Percentiles rank a stretch among this genome's conserved stretches.
Evolutionary conservation across 2,113 vertebrate species (phyloP).

Genomic region (Leptobrachium ailaonicum): DNA sequence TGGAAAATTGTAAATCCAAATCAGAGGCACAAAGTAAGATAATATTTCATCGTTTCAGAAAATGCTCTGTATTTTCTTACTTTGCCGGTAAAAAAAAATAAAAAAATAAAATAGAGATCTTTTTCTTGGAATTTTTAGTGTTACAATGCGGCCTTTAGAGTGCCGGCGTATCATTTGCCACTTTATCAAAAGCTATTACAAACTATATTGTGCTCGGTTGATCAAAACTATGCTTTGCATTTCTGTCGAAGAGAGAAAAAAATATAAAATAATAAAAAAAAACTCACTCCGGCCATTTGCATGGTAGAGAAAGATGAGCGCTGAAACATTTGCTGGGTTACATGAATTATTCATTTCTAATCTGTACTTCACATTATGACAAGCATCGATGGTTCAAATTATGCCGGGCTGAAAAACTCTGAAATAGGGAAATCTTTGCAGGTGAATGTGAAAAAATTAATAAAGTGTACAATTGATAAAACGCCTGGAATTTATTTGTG

Average conservation of each 20-base stretch:
- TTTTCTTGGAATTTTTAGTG: slow-evolving; percentile 7
- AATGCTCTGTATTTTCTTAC: neutral
- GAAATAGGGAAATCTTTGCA: slow-evolving; percentile 38
- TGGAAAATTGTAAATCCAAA: slow-evolving; percentile 8
- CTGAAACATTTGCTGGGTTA: slow-evolving; percentile 29
- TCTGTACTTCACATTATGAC: slow-evolving; percentile 42
- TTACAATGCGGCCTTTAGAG: neutral
- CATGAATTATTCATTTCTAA: slow-evolving; percentile 43
- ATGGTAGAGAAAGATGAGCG: slow-evolving; percentile 7
- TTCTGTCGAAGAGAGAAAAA: neutral
- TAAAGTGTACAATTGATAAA: slow-evolving; percentile 39
- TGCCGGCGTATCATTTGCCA: slow-evolving; percentile 2
- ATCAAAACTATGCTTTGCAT: slow-evolving; percentile 29
- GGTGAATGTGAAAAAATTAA: slow-evolving; percentile 30
- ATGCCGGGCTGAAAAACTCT: slow-evolving; percentile 38
- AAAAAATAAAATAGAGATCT: neutral
- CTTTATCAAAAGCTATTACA: slow-evolving; percentile 20
- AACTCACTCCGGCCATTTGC: neutral
- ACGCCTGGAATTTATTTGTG: slow-evolving; percentile 45
- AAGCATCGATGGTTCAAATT: slow-evolving; percentile 43
- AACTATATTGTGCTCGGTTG: slow-evolving; percentile 36
- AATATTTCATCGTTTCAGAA: slow-evolving; percentile 31
- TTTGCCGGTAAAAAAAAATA: neutral
- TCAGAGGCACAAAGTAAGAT: slow-evolving; percentile 16
- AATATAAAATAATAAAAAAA: neutral